Evolutionary conservation across 2,888 invertebrate genomes (phyloP), one percentile per base, ranked within the genome.

Genomic region (Drosophila peninsularis): DNA sequence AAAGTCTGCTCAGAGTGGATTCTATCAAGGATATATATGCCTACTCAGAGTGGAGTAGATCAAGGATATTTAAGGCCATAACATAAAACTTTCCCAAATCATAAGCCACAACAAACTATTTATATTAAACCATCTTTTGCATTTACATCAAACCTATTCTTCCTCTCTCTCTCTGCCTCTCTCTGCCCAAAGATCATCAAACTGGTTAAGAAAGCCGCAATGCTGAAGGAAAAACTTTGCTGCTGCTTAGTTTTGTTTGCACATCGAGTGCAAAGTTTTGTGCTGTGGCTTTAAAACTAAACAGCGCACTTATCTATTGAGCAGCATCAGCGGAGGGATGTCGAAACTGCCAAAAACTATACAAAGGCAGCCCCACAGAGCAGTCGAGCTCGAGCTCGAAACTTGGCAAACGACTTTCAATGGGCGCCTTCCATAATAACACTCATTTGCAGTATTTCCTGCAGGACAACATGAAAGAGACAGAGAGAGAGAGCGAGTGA

Each of bases 241-340:
- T 58, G 60, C 62, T 66, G 65, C 47, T 72, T 65, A 47, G 53
- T 72, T 60, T 53, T 77, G 77, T 67, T 67, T 76, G 54, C 56
- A 27, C 56, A 56, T 61, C 63, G 37, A 45, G 45, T 32, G 62
- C 41, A 57, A 78, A 82, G 64, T 82, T 87, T 87, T 78, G 62
- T 84, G 79, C 84, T 84, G 82, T 87, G 87, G 82, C 82, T 82
- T 84, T 84, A 84, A 82, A 87, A 84, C 82, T 82, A 78, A 82
- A 82, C 87, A 82, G 87, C 76, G 76, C 76, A 87, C 84, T 87
- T 82, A 82, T 84, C 87, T 84, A 84, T 82, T 65, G 87, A 87
- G 71, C 65, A 80, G 81, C 73, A 78, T 73, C 64, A 60, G 50
- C 45, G 34, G 53, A 66, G 78, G 49, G 72, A 47, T 60, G 62